phyloP scores from a whole-genome alignment of 2,797 vertebrate genomes.

The Mormyrops boulengeri region DNA sequence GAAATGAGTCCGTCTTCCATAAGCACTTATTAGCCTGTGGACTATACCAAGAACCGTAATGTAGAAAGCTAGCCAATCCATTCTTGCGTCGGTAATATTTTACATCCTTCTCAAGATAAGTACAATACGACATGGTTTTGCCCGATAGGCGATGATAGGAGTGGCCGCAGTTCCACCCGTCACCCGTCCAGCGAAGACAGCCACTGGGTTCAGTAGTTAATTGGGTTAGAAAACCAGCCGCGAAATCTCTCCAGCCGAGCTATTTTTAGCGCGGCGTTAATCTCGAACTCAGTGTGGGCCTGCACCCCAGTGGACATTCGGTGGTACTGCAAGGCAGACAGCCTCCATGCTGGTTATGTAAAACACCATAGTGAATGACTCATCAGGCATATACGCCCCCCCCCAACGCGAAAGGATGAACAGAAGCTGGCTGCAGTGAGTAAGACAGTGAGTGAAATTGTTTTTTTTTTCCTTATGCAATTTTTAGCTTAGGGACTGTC shows the following conservation, averaged over 20 bases:
- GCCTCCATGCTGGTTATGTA: slow-evolving; percentile 10
- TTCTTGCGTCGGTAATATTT: not conserved
- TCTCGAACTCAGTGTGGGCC: not conserved
- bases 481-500: not conserved
- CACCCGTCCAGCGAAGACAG: not conserved
- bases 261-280: not conserved
- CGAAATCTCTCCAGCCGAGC: not conserved
- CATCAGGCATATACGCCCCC: not conserved
- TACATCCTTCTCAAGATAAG: not conserved
- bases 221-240: slow-evolving; percentile 14
- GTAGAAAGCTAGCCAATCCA: not conserved
- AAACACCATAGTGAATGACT: slow-evolving; percentile 16
- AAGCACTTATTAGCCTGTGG: not conserved
- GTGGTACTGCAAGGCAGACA: slow-evolving; percentile 3
- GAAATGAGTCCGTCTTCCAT: not conserved
- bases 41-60: not conserved
- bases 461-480: not conserved
- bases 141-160: not conserved
- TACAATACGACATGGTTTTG: not conserved
- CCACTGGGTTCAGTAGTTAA: slow-evolving; percentile 2
- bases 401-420: not conserved
- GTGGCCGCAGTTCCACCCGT: not conserved
- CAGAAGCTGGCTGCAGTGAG: slow-evolving; percentile 14
- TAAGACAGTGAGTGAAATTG: slow-evolving; percentile 11
- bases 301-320: not conserved